Percentiles rank a stretch among this genome's conserved stretches.
These are phyloP conservation scores for Antheraea yamamai DNA, from an alignment of 2,888 invertebrate genomes.

Conservation along the genomic window DNA sequence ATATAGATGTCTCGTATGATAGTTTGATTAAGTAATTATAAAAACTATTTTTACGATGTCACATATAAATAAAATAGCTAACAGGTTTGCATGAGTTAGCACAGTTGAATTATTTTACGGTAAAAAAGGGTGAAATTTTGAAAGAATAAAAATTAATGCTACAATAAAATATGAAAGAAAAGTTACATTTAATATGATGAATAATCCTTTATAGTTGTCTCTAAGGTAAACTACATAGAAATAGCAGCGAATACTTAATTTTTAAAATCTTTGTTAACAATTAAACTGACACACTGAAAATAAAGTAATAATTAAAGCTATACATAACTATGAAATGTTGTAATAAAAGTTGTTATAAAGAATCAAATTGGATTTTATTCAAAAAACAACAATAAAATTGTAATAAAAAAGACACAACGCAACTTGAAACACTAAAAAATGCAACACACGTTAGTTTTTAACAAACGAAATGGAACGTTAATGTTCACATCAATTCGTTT, in stretches of 20 bases:
- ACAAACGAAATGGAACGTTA: constrained; percentile 10
- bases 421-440: constrained; percentile 7
- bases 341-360: neutral
- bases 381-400: neutral
- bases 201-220: neutral
- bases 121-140: neutral
- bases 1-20: constrained; percentile 2
- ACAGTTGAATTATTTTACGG: neutral
- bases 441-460: neutral
- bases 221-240: neutral
- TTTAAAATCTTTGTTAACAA: too few relatives aligned
- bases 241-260: too few relatives aligned
- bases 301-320: too few relatives aligned
- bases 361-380: neutral
- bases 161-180: neutral
- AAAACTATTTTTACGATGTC: neutral
- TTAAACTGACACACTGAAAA: too few relatives aligned
- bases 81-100: neutral
- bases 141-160: too few relatives aligned
- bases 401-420: neutral
- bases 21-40: neutral
- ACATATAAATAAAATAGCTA: neutral
- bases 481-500: constrained; percentile 47
- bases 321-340: too few relatives aligned
- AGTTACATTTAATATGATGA: neutral